phyloP scores from a whole-genome alignment of 2,113 vertebrate species.

The Mustela lutreola region DNA sequence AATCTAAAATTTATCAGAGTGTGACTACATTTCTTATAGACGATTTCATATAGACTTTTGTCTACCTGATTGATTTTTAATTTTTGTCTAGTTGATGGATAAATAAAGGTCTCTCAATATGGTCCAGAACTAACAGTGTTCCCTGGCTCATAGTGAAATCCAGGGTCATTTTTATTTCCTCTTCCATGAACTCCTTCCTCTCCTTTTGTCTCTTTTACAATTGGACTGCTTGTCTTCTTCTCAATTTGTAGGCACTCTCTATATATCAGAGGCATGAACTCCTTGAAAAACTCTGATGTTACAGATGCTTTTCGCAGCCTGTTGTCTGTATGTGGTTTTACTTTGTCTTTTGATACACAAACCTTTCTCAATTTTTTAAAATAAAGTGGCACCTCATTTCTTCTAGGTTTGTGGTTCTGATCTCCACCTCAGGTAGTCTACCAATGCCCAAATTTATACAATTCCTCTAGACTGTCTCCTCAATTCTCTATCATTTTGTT shows the following conservation, averaged over 20 bases:
- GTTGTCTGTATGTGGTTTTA: background rate
- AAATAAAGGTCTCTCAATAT: background rate
- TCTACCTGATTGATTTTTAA: background rate
- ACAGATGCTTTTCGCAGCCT: background rate
- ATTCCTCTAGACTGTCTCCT: background rate
- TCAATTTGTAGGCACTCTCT: background rate
- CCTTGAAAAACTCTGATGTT: background rate
- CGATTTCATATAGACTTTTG: background rate
- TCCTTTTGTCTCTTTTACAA: background rate
- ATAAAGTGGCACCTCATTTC: background rate
- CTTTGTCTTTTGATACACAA: background rate
- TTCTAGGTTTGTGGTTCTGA: background rate
- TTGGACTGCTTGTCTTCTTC: background rate
- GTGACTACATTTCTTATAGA: background rate
- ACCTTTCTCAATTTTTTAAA: background rate
- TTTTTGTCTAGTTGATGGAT: background rate
- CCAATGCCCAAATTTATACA: background rate
- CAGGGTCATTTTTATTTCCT: background rate
- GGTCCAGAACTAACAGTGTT: background rate
- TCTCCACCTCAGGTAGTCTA: background rate
- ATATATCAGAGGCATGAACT: background rate
- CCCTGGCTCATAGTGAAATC: background rate
- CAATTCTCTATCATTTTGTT: background rate
- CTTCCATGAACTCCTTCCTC: background rate
- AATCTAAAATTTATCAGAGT: background rate